Conservation (phyloP, 1,140 invertebrate genomes). For the Lasioglossum albipes region DNA sequence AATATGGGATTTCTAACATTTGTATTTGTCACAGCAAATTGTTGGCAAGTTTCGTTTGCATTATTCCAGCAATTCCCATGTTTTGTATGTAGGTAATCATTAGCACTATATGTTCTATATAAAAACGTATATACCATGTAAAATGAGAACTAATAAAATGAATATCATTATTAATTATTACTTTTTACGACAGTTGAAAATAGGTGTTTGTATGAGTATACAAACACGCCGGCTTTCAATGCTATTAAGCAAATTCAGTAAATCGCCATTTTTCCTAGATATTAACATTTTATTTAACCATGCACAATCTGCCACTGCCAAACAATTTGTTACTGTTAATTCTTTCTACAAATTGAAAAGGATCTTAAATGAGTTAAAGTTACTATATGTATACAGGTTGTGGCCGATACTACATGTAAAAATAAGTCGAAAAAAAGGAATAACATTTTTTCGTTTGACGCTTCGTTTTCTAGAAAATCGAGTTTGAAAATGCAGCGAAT, state of each 20-base stretch:
- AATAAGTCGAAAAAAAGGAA: no score
- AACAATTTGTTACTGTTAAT: slow-evolving; percentile 53
- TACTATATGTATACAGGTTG: no score
- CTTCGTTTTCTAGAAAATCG: no score
- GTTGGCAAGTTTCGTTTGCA: slow-evolving; percentile 18
- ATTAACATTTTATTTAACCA: slow-evolving; percentile 33
- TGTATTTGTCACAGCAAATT: slow-evolving; percentile 2
- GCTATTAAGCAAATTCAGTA: not conserved
- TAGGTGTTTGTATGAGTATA: slow-evolving; percentile 38
- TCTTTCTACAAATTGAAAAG: slow-evolving; percentile 35
- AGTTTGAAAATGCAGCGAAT: no score
- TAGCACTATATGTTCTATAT: slow-evolving; percentile 17
- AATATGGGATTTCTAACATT: slow-evolving; percentile 43
- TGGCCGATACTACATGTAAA: no score
- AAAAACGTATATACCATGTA: not conserved
- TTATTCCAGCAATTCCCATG: not conserved
- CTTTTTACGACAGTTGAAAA: slow-evolving; percentile 10
- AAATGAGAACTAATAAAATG: not conserved
- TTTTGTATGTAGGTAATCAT: slow-evolving; percentile 20
- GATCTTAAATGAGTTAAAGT: not conserved
- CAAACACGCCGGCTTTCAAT: slow-evolving; percentile 38
- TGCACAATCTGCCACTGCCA: slow-evolving; percentile 44
- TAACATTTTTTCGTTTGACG: no score
- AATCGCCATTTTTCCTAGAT: not conserved
- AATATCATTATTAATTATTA: slow-evolving; percentile 3